Percentiles rank a stretch among this genome's conserved stretches.
These are phyloP conservation scores for Cactoblastis cactorum DNA, from an alignment of 2,888 invertebrate species.

Conservation along the genomic window DNA sequence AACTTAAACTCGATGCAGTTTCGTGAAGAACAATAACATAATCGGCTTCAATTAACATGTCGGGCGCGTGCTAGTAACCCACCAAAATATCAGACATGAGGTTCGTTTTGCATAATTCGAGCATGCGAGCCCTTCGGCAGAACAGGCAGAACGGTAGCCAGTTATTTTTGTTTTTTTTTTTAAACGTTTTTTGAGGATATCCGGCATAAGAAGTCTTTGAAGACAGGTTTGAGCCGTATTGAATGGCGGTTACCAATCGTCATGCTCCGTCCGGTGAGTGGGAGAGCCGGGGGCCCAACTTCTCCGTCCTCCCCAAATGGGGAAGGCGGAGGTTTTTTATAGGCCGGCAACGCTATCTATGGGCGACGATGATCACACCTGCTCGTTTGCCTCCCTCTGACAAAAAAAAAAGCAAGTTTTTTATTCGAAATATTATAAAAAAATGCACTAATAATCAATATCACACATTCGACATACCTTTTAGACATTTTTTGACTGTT, in stretches of 20 bases:
- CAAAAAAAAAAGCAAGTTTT: no score
- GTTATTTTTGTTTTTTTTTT: constrained; percentile 52
- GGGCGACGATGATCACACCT: no score
- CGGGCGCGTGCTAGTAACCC: constrained; percentile 8
- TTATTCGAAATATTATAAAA: no score
- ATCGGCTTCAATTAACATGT: not conserved
- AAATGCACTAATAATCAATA: no score
- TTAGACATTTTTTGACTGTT: no score
- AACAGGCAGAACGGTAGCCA: constrained; percentile 60
- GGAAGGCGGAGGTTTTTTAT: no score
- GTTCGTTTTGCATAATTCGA: constrained; percentile 47
- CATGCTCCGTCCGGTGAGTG: not conserved
- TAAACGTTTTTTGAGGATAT: constrained; percentile 69
- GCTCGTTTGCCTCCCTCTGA: no score
- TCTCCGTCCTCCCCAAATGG: no score
- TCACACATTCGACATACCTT: no score
- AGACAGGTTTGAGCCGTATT: constrained; percentile 16
- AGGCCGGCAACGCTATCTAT: no score
- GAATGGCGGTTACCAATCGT: no score
- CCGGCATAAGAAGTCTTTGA: constrained; percentile 62
- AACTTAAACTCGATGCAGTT: not conserved
- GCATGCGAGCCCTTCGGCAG: constrained; percentile 56
- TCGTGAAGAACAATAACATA: not conserved
- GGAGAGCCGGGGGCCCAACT: no score
- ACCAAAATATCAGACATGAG: not conserved